A percentile compares a stretch with the other conserved stretches of the same genome.
phyloP scores from a whole-genome alignment of 2,113 vertebrate genomes.

The Zosterops pallidus region DNA sequence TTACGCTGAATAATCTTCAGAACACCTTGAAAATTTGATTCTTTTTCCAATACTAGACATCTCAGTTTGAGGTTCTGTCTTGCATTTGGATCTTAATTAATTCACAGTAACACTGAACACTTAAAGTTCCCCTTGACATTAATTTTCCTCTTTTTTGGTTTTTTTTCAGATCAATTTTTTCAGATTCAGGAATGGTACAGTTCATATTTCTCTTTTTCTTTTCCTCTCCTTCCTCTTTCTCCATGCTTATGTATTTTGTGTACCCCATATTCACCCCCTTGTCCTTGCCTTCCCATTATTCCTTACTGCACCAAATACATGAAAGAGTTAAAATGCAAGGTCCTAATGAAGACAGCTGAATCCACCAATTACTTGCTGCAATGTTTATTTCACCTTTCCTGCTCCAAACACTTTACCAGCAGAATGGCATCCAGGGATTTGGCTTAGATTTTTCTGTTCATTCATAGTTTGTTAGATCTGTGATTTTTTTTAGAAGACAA shows the following conservation, averaged over 20 bases:
- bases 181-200: neutral
- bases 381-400: neutral
- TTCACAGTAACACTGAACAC: neutral
- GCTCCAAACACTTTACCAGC: neutral
- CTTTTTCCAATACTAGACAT: neutral
- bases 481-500: neutral
- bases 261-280: fast-evolving
- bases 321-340: neutral
- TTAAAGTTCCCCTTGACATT: neutral
- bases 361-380: neutral
- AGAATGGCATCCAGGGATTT: neutral
- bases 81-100: neutral
- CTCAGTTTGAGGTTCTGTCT: neutral
- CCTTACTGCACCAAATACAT: neutral
- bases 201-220: neutral
- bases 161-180: neutral
- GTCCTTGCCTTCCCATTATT: fast-evolving
- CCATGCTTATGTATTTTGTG: neutral
- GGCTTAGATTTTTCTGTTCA: neutral
- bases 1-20: neutral
- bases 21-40: neutral
- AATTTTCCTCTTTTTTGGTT: neutral
- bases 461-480: neutral
- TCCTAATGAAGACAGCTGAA: neutral
- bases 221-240: neutral